phyloP scores from a whole-genome alignment of 2,113 vertebrate genomes.

The Steatornis caripensis region DNA sequence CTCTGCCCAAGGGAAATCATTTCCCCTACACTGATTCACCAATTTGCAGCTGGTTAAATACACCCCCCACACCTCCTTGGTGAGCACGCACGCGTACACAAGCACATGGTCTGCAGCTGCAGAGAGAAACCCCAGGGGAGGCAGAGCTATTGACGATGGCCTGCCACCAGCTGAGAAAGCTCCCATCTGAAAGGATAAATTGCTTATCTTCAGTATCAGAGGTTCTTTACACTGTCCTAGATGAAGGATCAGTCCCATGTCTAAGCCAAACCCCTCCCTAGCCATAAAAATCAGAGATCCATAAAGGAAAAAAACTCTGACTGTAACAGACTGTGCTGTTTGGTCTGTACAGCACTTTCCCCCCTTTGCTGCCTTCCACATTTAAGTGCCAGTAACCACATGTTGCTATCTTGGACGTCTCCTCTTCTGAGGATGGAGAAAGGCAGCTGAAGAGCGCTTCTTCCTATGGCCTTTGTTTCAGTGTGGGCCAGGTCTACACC shows the following conservation, averaged over 20 bases:
- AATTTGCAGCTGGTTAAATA: constrained; percentile 14
- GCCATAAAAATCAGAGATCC: background rate
- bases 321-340: background rate
- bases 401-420: background rate
- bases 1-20: background rate
- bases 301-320: background rate
- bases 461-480: background rate
- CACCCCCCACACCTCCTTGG: background rate
- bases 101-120: constrained; percentile 44
- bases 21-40: background rate
- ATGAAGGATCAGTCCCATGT: background rate
- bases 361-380: background rate
- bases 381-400: background rate
- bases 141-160: background rate
- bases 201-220: background rate
- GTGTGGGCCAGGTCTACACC: background rate
- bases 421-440: background rate
- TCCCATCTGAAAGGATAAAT: background rate
- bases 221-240: background rate
- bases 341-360: background rate
- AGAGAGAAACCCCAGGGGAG: background rate
- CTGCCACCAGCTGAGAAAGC: constrained; percentile 8
- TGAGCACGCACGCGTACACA: background rate
- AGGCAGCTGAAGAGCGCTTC: fast-evolving
- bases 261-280: background rate